Evolutionary conservation across 2,888 invertebrate genomes (phyloP), one percentile per base, ranked within the genome.

Genomic region (Agelastica alni): DNA sequence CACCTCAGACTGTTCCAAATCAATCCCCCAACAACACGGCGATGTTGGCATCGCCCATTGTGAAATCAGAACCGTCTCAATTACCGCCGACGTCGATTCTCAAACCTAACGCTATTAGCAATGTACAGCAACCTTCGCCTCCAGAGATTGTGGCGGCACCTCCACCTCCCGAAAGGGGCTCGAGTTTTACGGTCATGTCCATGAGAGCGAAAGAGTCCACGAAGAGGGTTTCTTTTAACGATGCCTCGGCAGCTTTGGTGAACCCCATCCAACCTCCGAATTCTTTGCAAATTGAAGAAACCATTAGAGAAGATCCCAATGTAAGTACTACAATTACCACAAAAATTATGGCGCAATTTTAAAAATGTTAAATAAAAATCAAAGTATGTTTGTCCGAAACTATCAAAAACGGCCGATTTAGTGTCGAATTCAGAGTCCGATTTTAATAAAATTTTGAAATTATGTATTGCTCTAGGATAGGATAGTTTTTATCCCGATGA

Each of bases 101-200:
- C 39, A 76, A 76, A 65, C 72, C 80, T 18, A 78, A 57, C 45
- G 61, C 61, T 45, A 62, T 43, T 43, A 44, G 28, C 52, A 51
- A 54, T 10, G 75, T 69, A 58, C 64, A 62, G 54, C 69, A 53
- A 60, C 64, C 58, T 2, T 59, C 68, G 7, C 63, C 67, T 20
- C 62, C 63, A 20, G 78, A 77, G 45, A 75, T 62, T 36, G 52
- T 58, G 6, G 66, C 60, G 20, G 83, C 88, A 45, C 88, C 91
- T 1, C 84, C 88, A 36, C 93, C 93, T 14, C 94, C 94, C 2
- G 91, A 93, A 75, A 84, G 94, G 58, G 92, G 91, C 53, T 93
- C 93, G 17, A 93, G 93, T 32, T 95, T 91, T 75, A 85, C 90
- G 2, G 85, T 91, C 18, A 91, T 93, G 90, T 86, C 85, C 5